A percentile compares a stretch with the other conserved stretches of the same genome.
These are phyloP conservation scores for Sardinella longiceps DNA, from an alignment of 2,797 vertebrate species.

Conservation along the genomic window DNA sequence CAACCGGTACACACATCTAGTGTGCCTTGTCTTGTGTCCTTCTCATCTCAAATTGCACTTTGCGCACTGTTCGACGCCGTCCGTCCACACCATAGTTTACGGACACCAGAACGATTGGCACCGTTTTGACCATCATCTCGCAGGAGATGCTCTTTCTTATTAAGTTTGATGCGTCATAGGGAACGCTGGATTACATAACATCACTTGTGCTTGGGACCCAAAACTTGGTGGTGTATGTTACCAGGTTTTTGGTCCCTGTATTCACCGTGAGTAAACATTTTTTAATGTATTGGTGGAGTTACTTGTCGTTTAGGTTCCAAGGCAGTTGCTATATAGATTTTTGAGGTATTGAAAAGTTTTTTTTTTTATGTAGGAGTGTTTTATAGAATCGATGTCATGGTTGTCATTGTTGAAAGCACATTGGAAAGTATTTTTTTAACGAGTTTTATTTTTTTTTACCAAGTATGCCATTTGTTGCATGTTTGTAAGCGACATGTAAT, in stretches of 20 bases:
- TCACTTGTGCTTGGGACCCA: constrained; percentile 33
- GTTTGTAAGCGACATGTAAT: too few relatives aligned
- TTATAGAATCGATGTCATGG: too few relatives aligned
- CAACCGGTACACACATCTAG: neutral
- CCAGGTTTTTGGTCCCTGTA: neutral
- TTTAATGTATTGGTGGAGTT: neutral
- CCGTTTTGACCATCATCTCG: neutral
- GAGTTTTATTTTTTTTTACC: too few relatives aligned
- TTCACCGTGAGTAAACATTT: constrained; percentile 8
- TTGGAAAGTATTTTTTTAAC: too few relatives aligned
- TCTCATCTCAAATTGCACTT: constrained; percentile 4
- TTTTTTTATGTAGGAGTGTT: too few relatives aligned
- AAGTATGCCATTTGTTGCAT: too few relatives aligned
- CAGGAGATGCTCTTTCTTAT: neutral
- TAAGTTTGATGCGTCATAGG: neutral
- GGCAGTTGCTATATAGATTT: neutral
- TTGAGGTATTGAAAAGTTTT: neutral
- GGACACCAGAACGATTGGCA: neutral
- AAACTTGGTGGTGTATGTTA: neutral
- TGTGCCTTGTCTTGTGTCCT: neutral
- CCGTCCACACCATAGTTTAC: neutral
- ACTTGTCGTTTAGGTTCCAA: neutral
- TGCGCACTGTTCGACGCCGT: neutral
- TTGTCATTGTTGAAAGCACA: too few relatives aligned
- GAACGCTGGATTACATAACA: constrained; percentile 29